Percentiles rank a stretch among this genome's conserved stretches.
phyloP scores from a whole-genome alignment of 35 echinoderm and acorn worm genomes.

The Acanthaster planci region DNA sequence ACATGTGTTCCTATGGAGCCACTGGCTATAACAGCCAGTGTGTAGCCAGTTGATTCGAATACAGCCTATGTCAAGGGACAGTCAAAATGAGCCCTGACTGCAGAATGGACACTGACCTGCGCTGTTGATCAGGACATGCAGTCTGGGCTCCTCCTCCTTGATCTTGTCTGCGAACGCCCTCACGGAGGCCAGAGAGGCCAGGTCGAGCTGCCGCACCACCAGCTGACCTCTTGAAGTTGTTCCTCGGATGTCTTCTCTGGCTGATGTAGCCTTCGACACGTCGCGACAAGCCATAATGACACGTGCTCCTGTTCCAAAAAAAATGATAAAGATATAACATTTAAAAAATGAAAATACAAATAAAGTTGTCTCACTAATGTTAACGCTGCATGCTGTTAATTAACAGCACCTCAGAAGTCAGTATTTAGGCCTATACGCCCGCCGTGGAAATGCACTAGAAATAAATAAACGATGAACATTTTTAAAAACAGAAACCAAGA shows the following conservation, averaged over 20 bases:
- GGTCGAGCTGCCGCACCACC: slow-evolving; percentile 41
- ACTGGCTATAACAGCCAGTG: too few relatives aligned
- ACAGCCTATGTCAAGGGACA: too few relatives aligned
- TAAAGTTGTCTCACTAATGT: too few relatives aligned
- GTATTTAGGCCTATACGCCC: too few relatives aligned
- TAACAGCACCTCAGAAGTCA: too few relatives aligned
- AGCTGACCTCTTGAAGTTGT: slow-evolving; percentile 45
- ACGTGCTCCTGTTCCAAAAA: slow-evolving; percentile 28
- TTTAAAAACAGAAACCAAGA: too few relatives aligned
- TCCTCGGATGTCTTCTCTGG: slow-evolving; percentile 41
- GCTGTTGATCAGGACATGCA: slow-evolving; percentile 68
- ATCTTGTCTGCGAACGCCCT: slow-evolving; percentile 47
- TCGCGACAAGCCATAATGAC: slow-evolving; percentile 65
- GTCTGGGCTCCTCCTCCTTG: slow-evolving; percentile 34
- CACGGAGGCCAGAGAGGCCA: slow-evolving; percentile 63
- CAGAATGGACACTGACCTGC: slow-evolving; percentile 22
- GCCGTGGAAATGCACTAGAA: too few relatives aligned
- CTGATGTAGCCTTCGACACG: slow-evolving; percentile 31
- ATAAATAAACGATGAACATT: too few relatives aligned
- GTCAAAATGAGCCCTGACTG: too few relatives aligned
- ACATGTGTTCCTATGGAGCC: too few relatives aligned
- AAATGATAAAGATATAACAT: not conserved
- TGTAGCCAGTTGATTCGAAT: too few relatives aligned
- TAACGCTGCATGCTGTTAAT: too few relatives aligned
- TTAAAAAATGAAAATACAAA: not conserved